phyloP scores from a whole-genome alignment of 2,888 invertebrate genomes.

The Mactromeris polynyma region DNA sequence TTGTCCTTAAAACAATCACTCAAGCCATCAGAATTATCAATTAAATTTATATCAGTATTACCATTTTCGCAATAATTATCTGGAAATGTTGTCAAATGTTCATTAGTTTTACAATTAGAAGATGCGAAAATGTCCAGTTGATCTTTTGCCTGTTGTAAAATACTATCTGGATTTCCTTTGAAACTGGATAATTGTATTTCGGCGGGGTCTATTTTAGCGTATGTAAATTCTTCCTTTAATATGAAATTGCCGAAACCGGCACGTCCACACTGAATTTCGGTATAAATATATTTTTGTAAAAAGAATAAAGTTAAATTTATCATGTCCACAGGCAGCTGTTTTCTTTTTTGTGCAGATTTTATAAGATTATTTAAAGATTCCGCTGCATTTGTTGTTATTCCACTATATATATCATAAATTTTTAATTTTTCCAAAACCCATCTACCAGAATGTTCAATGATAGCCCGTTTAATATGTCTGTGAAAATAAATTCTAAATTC shows the following conservation, averaged over 20 bases:
- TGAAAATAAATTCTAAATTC: background rate
- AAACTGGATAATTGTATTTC: background rate
- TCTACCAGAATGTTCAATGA: too few species aligned
- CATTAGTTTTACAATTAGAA: background rate
- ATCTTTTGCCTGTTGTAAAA: background rate
- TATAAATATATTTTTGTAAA: background rate
- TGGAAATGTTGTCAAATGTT: background rate
- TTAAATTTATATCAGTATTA: too few species aligned
- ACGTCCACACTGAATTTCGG: background rate
- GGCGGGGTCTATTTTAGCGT: background rate
- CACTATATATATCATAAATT: background rate
- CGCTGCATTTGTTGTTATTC: background rate
- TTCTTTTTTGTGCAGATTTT: too few species aligned
- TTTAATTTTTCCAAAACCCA: background rate
- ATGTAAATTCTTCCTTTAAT: too few species aligned
- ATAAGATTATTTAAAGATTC: background rate
- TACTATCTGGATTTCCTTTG: background rate
- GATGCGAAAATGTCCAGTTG: too few species aligned
- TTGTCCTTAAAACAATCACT: too few species aligned
- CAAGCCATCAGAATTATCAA: too few species aligned
- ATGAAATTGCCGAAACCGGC: background rate
- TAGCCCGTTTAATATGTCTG: background rate
- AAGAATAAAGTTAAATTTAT: background rate
- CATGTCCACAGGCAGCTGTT: background rate
- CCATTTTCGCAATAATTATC: background rate